Evolutionary conservation across 2,797 vertebrate species (phyloP), one percentile per base, ranked within the genome.

Genomic region (Chlorospingus flavigularis): DNA sequence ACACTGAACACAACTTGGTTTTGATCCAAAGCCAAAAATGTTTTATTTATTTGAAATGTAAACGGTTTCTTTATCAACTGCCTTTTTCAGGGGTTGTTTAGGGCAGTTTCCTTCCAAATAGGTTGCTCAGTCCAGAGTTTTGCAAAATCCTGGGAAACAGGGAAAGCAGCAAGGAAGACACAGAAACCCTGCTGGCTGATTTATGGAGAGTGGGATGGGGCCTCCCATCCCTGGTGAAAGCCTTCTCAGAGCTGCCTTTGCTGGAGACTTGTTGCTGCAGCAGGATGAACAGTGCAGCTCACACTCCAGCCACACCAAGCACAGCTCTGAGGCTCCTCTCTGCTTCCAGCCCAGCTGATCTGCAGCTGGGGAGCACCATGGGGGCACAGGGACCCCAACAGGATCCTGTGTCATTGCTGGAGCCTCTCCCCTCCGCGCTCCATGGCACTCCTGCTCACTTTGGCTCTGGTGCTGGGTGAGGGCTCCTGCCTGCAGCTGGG

Each of bases 371-470:
- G 50, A 67, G 53, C n/a, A 6, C 3, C 12, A 5, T 1, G 26
- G 66, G 47, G 63, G 25, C 53, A 39, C 21, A 9, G 17, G 13
- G 47, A 33, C 9, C 47, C 67, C 11, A 1, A 8, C 7, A 55
- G 58, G 35, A 63, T 13, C 53, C 61, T 3, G 1, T 0, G 0
- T 2, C 4, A 3, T 3, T 2, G 1, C 25, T 57, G 21, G 12
- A 68, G 17, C 13, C 40, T 39, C 40, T 21, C 51, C 60, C 31
- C 70, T 81, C 8, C 0, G 33, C 35, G 54, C 0, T 0, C 33
- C 0, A 0, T 4, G 71, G 33, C 18, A 42, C 58, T 66, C 57
- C 62, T 1, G 2, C 62, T 58, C 0, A 0, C 10, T 74, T 62
- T n/a, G 24, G 53, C 43, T 68, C 67, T 18, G 48, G n/a, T 5